Percentiles rank a stretch among this genome's conserved stretches.
These are phyloP conservation scores for Apostichopus leukothele DNA, from an alignment of 53 echinoderm and acorn worm genomes.

Conservation along the genomic window DNA sequence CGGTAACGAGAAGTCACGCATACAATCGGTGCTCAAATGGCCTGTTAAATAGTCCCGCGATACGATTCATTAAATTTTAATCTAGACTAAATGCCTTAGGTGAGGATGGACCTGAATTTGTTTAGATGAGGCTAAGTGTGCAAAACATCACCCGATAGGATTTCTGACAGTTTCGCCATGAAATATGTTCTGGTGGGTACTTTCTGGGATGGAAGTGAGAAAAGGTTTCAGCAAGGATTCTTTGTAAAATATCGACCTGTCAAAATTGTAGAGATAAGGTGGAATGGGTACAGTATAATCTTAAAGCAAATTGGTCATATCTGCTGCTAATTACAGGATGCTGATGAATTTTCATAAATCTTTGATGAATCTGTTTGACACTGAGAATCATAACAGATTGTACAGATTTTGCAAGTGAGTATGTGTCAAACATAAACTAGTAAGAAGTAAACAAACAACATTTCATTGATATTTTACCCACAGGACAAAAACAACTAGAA, in stretches of 20 bases:
- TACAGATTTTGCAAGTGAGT: no score
- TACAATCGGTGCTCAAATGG: neutral
- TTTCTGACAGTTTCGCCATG: neutral
- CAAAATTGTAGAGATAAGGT: neutral
- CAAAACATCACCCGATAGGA: conserved; percentile 10
- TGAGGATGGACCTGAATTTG: neutral
- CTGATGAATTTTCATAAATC: no score
- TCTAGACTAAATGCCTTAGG: conserved; percentile 1
- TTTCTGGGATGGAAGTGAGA: neutral
- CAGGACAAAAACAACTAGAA: no score
- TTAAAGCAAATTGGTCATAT: neutral
- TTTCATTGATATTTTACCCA: no score
- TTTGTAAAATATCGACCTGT: neutral
- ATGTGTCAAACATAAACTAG: no score
- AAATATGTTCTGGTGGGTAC: neutral
- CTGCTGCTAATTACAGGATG: neutral
- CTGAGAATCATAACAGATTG: no score
- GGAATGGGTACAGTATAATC: neutral
- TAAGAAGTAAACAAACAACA: no score
- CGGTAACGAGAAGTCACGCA: neutral
- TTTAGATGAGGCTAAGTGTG: conserved; percentile 2
- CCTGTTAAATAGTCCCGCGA: neutral
- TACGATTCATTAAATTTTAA: neutral
- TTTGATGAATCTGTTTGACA: no score
- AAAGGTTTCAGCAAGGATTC: neutral